Evolutionary conservation across 2,888 invertebrate genomes (phyloP), one percentile per base, ranked within the genome.

Genomic region (Hirtodrosophila trivittata): DNA sequence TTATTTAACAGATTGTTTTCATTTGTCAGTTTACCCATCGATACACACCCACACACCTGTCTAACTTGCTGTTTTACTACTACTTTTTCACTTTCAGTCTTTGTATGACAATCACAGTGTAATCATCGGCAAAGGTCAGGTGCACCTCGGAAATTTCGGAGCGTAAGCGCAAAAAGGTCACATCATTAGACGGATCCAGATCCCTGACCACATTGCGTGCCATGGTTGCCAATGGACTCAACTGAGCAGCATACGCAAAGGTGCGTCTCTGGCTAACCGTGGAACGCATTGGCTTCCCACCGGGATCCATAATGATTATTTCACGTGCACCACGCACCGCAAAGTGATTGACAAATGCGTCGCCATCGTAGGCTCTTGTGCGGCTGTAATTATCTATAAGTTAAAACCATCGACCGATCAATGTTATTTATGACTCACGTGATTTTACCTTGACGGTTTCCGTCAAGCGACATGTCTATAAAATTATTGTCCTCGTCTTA

Each of bases 121-220:
- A 87, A 0, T 78, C 71, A 0, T 18, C 1, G 1, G 50, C 49
- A 9, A 78, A 8, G 0, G 83, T 59, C 14, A 87, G 55, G 38
- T 87, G 71, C 8, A 85, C 50, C 37, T 83, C 83, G 2, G 42
- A 35, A 0, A 10, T 12, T 0, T 49, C 35, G 1, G 87, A 75
- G 1, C 86, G 85, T 16, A 83, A 46, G 1, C 83, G 82, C 66
- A 83, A 30, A 7, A 87, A 83, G 2, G 69, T 71, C 0, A 78
- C 60, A 16, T 87, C 83, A 18, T 83, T 85, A 1, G 86, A 54
- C 4, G 87, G 87, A 43, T 87, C 83, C 63, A 83, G 38, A 28
- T 83, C 83, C 4, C 87, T 52, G 5, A 83, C 83, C 65, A 85
- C 87, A 55, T 87, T 83, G 3, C 74, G 66, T 21, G 77, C 85